Evolutionary conservation across 1,140 invertebrate genomes (phyloP).

Genomic region (Lineus longissimus): DNA sequence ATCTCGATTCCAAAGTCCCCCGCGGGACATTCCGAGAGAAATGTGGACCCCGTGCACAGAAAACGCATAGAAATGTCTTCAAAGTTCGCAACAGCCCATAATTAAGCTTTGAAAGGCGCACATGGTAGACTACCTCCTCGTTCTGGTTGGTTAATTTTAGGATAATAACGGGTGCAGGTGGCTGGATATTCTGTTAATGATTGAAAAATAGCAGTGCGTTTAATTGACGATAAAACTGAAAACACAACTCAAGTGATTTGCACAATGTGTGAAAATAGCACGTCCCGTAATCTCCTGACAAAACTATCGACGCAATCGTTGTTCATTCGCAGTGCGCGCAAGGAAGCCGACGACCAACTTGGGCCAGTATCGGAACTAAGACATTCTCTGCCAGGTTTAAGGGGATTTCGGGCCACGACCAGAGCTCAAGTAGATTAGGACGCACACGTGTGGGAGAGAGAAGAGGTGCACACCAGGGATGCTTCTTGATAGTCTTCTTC

Average conservation of each 20-base stretch:
- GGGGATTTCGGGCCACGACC: background rate
- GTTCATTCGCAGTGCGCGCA: background rate
- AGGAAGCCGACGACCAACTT: background rate
- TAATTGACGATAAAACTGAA: slow-evolving; percentile 11
- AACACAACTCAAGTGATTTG: background rate
- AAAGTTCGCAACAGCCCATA: background rate
- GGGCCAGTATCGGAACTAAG: background rate
- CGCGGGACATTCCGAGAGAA: background rate
- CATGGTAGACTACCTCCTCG: too few species aligned
- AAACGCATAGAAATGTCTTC: background rate
- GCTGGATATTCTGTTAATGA: slow-evolving; percentile 1
- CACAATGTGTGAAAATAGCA: slow-evolving; percentile 5
- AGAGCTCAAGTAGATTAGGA: background rate
- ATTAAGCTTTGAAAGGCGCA: background rate
- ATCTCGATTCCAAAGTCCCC: background rate
- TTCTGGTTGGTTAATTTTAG: background rate
- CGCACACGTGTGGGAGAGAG: background rate
- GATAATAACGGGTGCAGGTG: slow-evolving; percentile 1
- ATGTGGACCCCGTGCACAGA: background rate
- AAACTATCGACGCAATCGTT: background rate
- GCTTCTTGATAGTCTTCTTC: too few species aligned
- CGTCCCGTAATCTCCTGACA: background rate
- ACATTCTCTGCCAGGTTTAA: background rate
- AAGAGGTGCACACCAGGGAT: background rate
- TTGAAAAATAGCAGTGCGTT: background rate